Conservation (phyloP, 2,888 invertebrate species). For the Pteria penguin region DNA sequence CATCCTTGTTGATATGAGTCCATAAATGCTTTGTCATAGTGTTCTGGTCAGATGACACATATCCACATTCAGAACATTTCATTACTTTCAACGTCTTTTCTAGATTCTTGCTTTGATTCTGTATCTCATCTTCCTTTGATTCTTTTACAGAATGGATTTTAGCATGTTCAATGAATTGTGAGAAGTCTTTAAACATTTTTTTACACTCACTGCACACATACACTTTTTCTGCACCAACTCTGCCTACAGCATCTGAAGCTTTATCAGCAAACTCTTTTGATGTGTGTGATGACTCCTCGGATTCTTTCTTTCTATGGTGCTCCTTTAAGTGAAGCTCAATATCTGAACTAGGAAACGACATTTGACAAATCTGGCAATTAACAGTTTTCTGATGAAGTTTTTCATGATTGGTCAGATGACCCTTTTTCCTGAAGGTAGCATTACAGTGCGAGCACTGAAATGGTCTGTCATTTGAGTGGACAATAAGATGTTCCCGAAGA, state of each 20-base stretch:
- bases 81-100: conserved; percentile 36
- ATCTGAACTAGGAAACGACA: conserved; percentile 53
- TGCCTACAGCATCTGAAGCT: conserved; percentile 2
- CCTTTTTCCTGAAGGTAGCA: conserved; percentile 78
- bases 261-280: not conserved
- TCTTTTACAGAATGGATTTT: conserved; percentile 28
- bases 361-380: conserved; percentile 58
- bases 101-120: not conserved
- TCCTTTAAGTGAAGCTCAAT: conserved; percentile 64
- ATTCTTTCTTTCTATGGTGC: conserved; percentile 61
- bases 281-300: not conserved
- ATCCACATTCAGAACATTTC: conserved; percentile 77
- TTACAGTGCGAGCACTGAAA: conserved; percentile 76
- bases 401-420: conserved; percentile 77
- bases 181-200: conserved; percentile 32
- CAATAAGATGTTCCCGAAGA: conserved; percentile 76
- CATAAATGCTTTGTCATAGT: conserved; percentile 73
- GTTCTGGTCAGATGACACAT: conserved; percentile 66
- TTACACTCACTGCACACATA: conserved; percentile 39
- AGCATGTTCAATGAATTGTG: conserved; percentile 36
- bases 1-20: conserved; percentile 58
- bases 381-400: conserved; percentile 73
- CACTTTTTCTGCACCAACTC: conserved; percentile 10
- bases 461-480: conserved; percentile 76
- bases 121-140: not conserved